Base-by-base conservation (phyloP, 1,140 invertebrate genomes). In the Drosophila lacertosa region DNA sequence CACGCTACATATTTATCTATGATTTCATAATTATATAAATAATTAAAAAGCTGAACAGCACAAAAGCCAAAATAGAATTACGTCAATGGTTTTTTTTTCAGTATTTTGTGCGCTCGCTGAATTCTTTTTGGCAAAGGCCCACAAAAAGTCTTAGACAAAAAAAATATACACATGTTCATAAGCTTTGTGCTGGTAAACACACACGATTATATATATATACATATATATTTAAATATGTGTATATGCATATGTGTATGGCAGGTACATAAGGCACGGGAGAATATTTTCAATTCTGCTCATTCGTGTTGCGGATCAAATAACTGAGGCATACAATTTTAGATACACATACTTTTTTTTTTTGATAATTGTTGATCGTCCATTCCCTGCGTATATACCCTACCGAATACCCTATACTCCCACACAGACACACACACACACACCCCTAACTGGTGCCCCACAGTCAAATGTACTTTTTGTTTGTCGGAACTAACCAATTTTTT, bases 21-120 rank as follows among this genome's bases (percentile, higher is more conserved):
- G 83, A 88, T 88, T 88, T 88, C 82, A 88, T 88, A 89, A 82
- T 76, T 89, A 72, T 89, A 82, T 68, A 68, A 62, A 72, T 72
- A 72, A 47, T 37, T 22, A 20, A 53, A 66, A 16, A 53, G 26
- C 55, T 39, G 29, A 79, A 39, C 53, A 67, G 72, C 44, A 53
- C 66, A 75, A 50, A 50, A 73, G 63, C 63, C 57, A 55, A 79
- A 81, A 88, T 74, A 66, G 51, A 55, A 86, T 86, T 86, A 86
- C 81, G 81, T 86, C 81, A 86, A 86, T 88, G 82, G 54, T 80
- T 75, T 62, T 70, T 15, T 80, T 75, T 62, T 70, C 18, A 45
- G 35, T 51, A 35, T 82, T 82, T 45, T 51, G 44, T 62, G 24
- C 29, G 57, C 44, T 37, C 37, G 16, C 22, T 48, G 54, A 51